Evolutionary conservation across 2,888 invertebrate species (phyloP).

Genomic region (Clunio marinus): DNA sequence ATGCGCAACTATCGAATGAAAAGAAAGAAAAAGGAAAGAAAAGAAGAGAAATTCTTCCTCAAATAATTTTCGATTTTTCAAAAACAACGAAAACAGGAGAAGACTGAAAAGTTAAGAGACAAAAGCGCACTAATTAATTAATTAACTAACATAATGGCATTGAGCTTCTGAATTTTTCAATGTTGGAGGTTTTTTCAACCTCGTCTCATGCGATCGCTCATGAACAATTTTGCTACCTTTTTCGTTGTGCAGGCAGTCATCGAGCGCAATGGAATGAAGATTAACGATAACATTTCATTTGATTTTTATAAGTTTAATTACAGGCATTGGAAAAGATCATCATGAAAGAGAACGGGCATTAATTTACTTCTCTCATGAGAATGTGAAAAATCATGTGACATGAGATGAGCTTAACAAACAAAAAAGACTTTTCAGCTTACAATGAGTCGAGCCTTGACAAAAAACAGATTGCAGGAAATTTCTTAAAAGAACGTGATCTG

Average conservation of each 20-base stretch:
- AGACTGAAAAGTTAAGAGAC: conserved; percentile 22
- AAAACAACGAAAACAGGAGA: neutral
- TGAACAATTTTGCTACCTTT: conserved; percentile 14
- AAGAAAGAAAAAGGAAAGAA: neutral
- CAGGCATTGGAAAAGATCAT: neutral
- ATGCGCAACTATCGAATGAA: conserved; percentile 27
- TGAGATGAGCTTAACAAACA: neutral
- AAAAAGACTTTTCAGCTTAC: neutral
- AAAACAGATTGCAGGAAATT: neutral
- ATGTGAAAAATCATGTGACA: neutral
- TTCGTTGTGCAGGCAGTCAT: neutral
- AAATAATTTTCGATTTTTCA: conserved; percentile 4
- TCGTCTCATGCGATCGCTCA: conserved; percentile 7
- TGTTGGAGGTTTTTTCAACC: neutral
- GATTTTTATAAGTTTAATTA: conserved; percentile 17
- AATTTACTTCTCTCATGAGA: conserved; percentile 4
- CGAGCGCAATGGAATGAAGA: neutral
- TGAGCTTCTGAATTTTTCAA: conserved; percentile 36
- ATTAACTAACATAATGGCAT: conserved; percentile 34
- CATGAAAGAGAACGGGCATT: neutral
- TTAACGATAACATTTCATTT: conserved; percentile 18
- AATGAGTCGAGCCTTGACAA: conserved; percentile 7
- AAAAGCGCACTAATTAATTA: conserved; percentile 31
- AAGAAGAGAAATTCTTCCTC: conserved; percentile 8
- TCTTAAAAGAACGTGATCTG: neutral